Conservation (phyloP, 37 sponge, comb jelly and placozoan species). For the Dysidea cf. avara region DNA sequence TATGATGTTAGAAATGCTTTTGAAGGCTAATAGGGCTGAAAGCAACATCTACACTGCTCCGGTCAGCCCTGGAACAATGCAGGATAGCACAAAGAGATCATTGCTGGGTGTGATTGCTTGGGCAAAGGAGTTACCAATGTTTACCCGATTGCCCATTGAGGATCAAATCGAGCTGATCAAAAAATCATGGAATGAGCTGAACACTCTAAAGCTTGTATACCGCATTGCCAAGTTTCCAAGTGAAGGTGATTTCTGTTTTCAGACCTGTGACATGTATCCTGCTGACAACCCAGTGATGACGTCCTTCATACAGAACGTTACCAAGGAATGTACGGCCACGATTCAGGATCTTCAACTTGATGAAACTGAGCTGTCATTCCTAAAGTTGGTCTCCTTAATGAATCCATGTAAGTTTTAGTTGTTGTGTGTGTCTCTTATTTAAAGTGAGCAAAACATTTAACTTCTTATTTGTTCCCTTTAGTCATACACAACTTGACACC, state of each 20-base stretch:
- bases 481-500: not conserved
- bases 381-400: constrained; percentile 83
- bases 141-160: constrained; percentile 71
- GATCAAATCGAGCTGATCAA: constrained; percentile 90
- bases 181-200: constrained; percentile 78
- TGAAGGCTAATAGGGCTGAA: not conserved
- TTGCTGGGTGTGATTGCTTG: constrained; percentile 86
- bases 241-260: constrained; percentile 49
- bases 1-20: constrained; percentile 9
- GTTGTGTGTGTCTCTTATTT: no score
- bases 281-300: constrained; percentile 74
- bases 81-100: constrained; percentile 61
- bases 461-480: not conserved
- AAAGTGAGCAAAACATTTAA: not conserved
- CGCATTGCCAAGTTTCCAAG: constrained; percentile 63
- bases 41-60: not conserved
- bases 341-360: constrained; percentile 82
- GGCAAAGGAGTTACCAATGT: constrained; percentile 88
- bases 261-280: constrained; percentile 16
- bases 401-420: constrained; percentile 92
- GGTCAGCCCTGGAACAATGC: constrained; percentile 14
- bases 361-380: constrained; percentile 76
- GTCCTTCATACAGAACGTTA: constrained; percentile 53
- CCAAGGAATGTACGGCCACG: constrained; percentile 80
- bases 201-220: constrained; percentile 59